These are phyloP conservation scores for Chironomus striatipennis DNA, from an alignment of 1,140 invertebrate genomes.

Conservation along the genomic window DNA sequence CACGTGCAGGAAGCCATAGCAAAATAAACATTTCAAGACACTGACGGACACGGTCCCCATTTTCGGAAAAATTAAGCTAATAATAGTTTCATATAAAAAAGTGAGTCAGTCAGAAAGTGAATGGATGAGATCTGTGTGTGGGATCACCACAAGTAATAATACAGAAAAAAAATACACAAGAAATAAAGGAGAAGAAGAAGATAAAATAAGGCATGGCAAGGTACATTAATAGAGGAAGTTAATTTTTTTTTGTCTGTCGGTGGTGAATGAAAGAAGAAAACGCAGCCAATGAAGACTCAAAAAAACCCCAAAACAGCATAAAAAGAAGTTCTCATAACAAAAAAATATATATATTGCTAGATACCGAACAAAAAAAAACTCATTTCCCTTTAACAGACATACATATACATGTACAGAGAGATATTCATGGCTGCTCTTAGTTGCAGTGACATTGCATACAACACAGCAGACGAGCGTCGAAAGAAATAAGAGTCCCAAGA, in stretches of 20 bases:
- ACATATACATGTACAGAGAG: neutral
- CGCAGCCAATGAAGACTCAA: neutral
- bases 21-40: too few relatives aligned
- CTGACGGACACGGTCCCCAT: too few relatives aligned
- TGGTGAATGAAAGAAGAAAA: neutral
- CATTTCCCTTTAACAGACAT: neutral
- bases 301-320: neutral
- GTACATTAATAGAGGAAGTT: slow-evolving; percentile 1
- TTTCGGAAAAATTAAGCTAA: too few relatives aligned
- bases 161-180: neutral
- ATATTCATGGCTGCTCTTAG: too few relatives aligned
- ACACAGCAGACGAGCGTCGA: too few relatives aligned
- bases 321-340: neutral
- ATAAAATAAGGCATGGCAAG: neutral
- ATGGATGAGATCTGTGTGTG: neutral
- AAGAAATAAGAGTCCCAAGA: slow-evolving; percentile 11
- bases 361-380: neutral
- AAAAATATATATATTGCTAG: neutral
- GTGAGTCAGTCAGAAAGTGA: neutral
- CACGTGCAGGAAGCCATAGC: too few relatives aligned
- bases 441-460: too few relatives aligned
- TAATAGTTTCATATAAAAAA: too few relatives aligned
- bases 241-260: slow-evolving; percentile 13
- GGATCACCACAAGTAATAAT: neutral
- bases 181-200: neutral